Percentiles rank a stretch among this genome's conserved stretches.
Conservation (phyloP, 2,888 invertebrate genomes). For the Sussaba pulchella region DNA sequence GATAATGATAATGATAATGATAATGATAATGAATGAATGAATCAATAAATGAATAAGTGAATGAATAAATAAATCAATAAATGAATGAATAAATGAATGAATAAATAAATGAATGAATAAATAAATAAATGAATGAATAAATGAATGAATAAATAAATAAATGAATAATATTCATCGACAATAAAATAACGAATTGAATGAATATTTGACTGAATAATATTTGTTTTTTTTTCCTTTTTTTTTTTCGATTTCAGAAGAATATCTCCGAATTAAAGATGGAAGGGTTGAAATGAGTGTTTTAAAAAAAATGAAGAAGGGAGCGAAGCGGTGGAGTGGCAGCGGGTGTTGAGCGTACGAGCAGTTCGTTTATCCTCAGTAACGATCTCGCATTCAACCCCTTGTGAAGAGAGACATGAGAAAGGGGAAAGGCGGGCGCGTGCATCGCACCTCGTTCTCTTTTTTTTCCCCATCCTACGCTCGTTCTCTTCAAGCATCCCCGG, state of each 20-base stretch:
- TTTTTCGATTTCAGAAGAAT: neutral
- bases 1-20: too few species aligned
- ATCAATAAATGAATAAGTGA: too few species aligned
- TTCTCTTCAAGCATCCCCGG: constrained; percentile 46
- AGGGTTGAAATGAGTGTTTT: constrained; percentile 8
- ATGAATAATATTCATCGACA: too few species aligned
- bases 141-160: too few species aligned
- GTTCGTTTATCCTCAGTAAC: constrained; percentile 56
- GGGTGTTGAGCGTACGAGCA: constrained; percentile 48
- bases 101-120: too few species aligned
- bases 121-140: neutral
- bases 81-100: too few species aligned
- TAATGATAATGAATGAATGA: too few species aligned
- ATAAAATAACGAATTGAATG: too few species aligned
- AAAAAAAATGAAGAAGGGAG: constrained; percentile 31
- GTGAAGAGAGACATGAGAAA: constrained; percentile 26
- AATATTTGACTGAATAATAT: too few species aligned
- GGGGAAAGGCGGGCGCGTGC: constrained; percentile 24
- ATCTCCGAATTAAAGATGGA: constrained; percentile 9
- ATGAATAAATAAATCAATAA: too few species aligned
- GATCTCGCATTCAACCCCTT: constrained; percentile 58
- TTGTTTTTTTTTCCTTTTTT: too few species aligned
- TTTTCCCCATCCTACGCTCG: constrained; percentile 23
- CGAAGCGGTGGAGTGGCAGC: constrained; percentile 35
- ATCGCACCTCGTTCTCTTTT: constrained; percentile 44